phyloP scores from a whole-genome alignment of 1,140 invertebrate species.

The Nixonia krombeini region DNA sequence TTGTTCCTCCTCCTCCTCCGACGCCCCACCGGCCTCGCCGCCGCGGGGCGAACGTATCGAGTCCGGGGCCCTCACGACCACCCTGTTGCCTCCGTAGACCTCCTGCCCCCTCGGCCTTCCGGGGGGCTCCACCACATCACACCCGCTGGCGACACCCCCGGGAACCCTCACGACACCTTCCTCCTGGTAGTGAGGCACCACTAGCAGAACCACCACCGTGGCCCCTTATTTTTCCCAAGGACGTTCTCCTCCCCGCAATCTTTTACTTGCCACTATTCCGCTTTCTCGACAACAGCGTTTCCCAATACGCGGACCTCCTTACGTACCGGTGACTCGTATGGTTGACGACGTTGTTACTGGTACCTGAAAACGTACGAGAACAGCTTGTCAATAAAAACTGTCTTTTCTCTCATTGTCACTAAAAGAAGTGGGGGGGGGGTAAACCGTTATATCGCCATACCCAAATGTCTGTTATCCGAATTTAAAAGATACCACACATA shows the following conservation, averaged over 20 bases:
- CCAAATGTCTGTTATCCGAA: too few species aligned
- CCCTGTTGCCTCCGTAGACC: slow-evolving; percentile 54
- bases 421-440: too few species aligned
- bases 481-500: too few species aligned
- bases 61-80: slow-evolving; percentile 60
- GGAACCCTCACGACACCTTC: slow-evolving; percentile 54
- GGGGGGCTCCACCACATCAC: slow-evolving; percentile 66
- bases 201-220: slow-evolving; percentile 45
- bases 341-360: too few species aligned
- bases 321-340: too few species aligned
- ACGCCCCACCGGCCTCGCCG: slow-evolving; percentile 54
- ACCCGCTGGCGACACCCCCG: slow-evolving; percentile 53
- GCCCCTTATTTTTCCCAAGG: slow-evolving; percentile 20
- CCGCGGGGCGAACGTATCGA: slow-evolving; percentile 57
- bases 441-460: too few species aligned
- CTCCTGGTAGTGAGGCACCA: slow-evolving; percentile 53
- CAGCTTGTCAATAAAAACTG: too few species aligned
- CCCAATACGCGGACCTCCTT: too few species aligned
- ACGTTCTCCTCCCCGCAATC: slow-evolving; percentile 20
- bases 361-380: too few species aligned
- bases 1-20: slow-evolving; percentile 64
- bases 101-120: slow-evolving; percentile 59
- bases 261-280: slow-evolving; percentile 2
- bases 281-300: too few species aligned
- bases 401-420: too few species aligned